Conservation (phyloP, 2,888 invertebrate species). For the Petrophora chlorosata region DNA sequence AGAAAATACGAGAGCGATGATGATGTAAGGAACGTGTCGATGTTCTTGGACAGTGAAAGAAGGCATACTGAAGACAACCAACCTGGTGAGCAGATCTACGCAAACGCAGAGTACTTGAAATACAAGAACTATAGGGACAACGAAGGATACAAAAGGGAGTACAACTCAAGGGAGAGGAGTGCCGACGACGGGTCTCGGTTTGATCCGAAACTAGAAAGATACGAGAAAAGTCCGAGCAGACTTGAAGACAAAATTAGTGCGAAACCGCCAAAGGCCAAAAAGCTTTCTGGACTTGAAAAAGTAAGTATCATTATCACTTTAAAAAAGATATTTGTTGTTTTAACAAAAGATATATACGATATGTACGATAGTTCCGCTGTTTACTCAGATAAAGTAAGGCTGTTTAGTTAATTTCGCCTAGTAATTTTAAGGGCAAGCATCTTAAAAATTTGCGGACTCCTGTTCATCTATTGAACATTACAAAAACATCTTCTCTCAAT, state of each 20-base stretch:
- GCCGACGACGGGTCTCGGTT: slow-evolving; percentile 88
- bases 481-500: no score
- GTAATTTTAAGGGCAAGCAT: no score
- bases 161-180: slow-evolving; percentile 75
- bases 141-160: slow-evolving; percentile 68
- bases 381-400: no score
- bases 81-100: slow-evolving; percentile 76
- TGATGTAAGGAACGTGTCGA: slow-evolving; percentile 86
- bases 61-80: slow-evolving; percentile 88
- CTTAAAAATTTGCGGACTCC: no score
- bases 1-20: slow-evolving; percentile 86
- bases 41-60: slow-evolving; percentile 89
- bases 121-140: slow-evolving; percentile 66
- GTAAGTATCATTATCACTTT: slow-evolving; percentile 75
- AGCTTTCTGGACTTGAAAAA: slow-evolving; percentile 88
- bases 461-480: no score
- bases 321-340: no score
- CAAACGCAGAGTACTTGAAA: slow-evolving; percentile 70
- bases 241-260: slow-evolving; percentile 80
- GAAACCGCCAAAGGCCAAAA: slow-evolving; percentile 86
- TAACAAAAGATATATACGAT: no score
- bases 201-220: slow-evolving; percentile 86
- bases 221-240: slow-evolving; percentile 76
- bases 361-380: no score
- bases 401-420: no score